Conservation (phyloP, 2,888 invertebrate species). For the Rhopalosiphum nymphaeae region DNA sequence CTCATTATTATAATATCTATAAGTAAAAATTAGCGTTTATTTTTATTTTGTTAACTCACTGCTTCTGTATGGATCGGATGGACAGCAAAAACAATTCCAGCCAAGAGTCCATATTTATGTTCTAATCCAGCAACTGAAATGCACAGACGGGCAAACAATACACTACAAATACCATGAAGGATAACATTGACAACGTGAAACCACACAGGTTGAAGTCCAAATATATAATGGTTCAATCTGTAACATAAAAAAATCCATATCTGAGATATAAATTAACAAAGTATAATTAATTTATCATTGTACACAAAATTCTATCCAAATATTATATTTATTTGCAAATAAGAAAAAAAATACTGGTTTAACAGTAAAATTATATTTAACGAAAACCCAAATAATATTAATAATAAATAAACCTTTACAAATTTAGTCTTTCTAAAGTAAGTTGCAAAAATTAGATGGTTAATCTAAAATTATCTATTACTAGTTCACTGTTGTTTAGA, state of each 20-base stretch:
- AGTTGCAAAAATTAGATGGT: not conserved
- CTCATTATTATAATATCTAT: too few relatives aligned
- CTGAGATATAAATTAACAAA: not conserved
- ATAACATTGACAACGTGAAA: conserved; percentile 85
- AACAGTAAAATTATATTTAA: not conserved
- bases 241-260: conserved; percentile 69
- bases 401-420: not conserved
- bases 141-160: conserved; percentile 80
- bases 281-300: not conserved
- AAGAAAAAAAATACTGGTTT: not conserved
- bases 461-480: not conserved
- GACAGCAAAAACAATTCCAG: conserved; percentile 83
- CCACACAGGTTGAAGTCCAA: conserved; percentile 81
- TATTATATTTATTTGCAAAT: not conserved
- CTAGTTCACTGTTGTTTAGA: not conserved
- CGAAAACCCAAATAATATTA: not conserved
- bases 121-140: conserved; percentile 78
- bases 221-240: conserved; percentile 82
- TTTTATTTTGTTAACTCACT: conserved; percentile 74
- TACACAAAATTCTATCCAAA: not conserved
- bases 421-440: not conserved
- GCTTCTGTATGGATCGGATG: conserved; percentile 93
- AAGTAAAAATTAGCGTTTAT: not conserved
- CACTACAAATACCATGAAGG: conserved; percentile 82
- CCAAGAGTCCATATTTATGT: conserved; percentile 79